Evolutionary conservation across 2,797 vertebrate genomes (phyloP).

Genomic region (Ctenosaura bakeri): DNA sequence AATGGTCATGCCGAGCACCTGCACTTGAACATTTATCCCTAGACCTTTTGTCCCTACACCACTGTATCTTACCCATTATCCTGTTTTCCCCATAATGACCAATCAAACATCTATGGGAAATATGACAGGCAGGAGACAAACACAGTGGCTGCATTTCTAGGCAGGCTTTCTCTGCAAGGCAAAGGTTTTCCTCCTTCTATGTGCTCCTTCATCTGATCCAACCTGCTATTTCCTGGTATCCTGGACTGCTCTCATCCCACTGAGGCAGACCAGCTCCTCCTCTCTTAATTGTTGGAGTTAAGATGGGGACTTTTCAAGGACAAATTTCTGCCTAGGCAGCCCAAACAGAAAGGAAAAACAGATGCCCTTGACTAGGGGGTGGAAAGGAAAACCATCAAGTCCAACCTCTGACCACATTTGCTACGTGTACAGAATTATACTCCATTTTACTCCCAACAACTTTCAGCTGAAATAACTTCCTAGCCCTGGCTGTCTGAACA

Average conservation of each 20-base stretch:
- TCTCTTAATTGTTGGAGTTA: not conserved
- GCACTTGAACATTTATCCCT: not conserved
- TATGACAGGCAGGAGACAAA: no score
- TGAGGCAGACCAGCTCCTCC: not conserved
- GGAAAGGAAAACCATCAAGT: not conserved
- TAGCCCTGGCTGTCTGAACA: not conserved
- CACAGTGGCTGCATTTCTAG: not conserved
- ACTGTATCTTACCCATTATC: not conserved
- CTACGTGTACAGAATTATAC: not conserved
- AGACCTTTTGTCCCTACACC: no score
- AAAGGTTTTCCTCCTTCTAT: not conserved
- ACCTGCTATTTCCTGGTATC: not conserved
- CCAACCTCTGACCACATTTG: not conserved
- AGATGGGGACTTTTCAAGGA: not conserved
- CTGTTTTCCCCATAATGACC: not conserved
- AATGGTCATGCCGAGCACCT: not conserved
- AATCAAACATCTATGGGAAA: no score
- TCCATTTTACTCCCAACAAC: not conserved
- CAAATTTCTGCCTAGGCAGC: not conserved
- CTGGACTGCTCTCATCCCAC: not conserved
- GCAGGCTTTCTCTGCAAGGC: not conserved
- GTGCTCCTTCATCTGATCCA: not conserved
- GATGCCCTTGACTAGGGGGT: slow-evolving; percentile 11
- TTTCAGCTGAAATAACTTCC: not conserved
- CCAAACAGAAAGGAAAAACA: slow-evolving; percentile 8